A percentile compares a stretch with the other conserved stretches of the same genome.
phyloP scores from a whole-genome alignment of 2,888 invertebrate species.

The Dryococelus australis region DNA sequence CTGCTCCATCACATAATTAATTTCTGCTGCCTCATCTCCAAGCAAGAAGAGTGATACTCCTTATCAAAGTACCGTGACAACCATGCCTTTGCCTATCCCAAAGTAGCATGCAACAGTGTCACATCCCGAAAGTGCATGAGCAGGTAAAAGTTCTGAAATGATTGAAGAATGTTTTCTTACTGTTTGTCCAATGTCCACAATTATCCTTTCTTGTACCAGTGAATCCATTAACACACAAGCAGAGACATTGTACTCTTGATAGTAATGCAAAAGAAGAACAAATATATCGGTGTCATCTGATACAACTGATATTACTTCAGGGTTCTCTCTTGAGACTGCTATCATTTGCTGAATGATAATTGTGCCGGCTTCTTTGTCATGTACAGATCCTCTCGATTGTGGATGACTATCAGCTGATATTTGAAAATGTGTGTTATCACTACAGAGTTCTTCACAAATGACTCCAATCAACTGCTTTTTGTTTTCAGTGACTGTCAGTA shows the following conservation, averaged over 20 bases:
- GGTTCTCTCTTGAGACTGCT: neutral
- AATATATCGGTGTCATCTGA: neutral
- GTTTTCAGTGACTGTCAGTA: neutral
- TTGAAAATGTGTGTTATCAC: neutral
- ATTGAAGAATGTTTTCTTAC: conserved; percentile 4
- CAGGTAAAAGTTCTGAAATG: neutral
- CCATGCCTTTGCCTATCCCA: neutral
- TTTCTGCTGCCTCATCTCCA: neutral
- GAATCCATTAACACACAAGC: neutral
- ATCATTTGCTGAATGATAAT: neutral
- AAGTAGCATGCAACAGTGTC: neutral
- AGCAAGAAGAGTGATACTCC: neutral
- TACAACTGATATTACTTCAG: neutral
- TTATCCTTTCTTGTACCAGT: neutral
- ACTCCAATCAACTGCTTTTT: neutral
- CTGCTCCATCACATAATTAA: neutral
- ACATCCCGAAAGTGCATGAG: neutral
- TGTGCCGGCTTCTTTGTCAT: neutral
- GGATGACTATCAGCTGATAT: conserved; percentile 3
- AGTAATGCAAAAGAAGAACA: neutral
- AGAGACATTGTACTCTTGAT: neutral
- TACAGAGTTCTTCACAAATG: neutral
- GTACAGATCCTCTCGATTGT: neutral
- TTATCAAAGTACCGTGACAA: too few relatives aligned
- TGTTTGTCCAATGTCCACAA: neutral